Conservation (phyloP, 1,140 invertebrate species). For the Hesperophylax magnus region DNA sequence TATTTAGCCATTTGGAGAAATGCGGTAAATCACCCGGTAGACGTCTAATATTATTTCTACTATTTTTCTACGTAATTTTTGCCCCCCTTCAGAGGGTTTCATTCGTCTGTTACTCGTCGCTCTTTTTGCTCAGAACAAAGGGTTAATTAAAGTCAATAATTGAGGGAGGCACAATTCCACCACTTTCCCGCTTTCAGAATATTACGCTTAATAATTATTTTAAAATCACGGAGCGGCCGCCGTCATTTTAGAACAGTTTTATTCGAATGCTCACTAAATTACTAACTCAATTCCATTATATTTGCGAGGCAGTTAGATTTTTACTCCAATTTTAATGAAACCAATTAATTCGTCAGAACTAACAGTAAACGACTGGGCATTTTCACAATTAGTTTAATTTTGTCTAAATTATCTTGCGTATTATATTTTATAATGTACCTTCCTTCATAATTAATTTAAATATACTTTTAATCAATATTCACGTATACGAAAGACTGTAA, state of each 20-base stretch:
- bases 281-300: conserved; percentile 17
- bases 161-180: conserved; percentile 53
- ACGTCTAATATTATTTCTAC: conserved; percentile 44
- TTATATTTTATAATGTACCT: too few species aligned
- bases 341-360: conserved; percentile 28
- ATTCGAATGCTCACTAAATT: conserved; percentile 26
- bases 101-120: conserved; percentile 43
- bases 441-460: too few species aligned
- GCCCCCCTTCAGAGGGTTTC: conserved; percentile 35
- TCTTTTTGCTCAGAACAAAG: conserved; percentile 54
- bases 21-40: too few species aligned
- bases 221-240: conserved; percentile 30
- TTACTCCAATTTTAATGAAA: conserved; percentile 53
- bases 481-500: too few species aligned
- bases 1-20: too few species aligned
- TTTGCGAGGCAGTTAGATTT: neutral
- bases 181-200: conserved; percentile 39
- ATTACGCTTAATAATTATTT: conserved; percentile 55
- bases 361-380: neutral
- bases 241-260: conserved; percentile 28
- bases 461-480: too few species aligned
- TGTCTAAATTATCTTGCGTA: too few species aligned
- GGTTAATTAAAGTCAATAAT: conserved; percentile 57
- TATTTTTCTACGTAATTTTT: conserved; percentile 53
- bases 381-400: too few species aligned